Evolutionary conservation across 2,888 invertebrate species (phyloP), one percentile per base, ranked within the genome.

Genomic region (Barypeithes pellucidus): DNA sequence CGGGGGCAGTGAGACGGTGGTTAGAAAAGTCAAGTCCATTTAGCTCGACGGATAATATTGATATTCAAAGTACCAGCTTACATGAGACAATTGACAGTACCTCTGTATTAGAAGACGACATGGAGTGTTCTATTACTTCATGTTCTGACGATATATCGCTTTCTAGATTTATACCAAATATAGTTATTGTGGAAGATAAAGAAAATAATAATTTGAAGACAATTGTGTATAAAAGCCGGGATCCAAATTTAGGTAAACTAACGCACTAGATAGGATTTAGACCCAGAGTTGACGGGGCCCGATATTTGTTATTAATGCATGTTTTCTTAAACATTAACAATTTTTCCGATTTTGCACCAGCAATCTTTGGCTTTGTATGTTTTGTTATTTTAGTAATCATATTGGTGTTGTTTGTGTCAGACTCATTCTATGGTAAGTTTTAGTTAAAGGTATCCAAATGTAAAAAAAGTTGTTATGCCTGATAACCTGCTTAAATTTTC

Each of bases 1-100:
- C 84, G 79, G 81, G 80, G 45, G 86, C 86, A 33, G 86, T 87
- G 9, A 80, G 82, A 29, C 82, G 82, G 74, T 87, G 87, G 87
- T 75, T 87, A 57, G 80, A 84, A 47, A 82, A 77, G 72, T 82
- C 84, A 8, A 83, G 83, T 68, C 81, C 83, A 3, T 84, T 83
- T 67, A 80, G 81, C 68, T 85, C 84, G 0, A 76, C 76, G 1
- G 84, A 85, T 73, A 78, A 80, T 57, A 72, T 79, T 22, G 78
- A 81, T 65, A 60, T 77, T 24, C 76, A 77, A 29, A 82, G 80
- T 62, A 76, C 77, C n/a, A 80, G 78, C 67, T 73, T 79, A 36
- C 71, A 78, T 22, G 80, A 79, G 66, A 77, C 68, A 41, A 78
- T 81, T 70, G 82, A 82, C 39, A 82, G 80, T 63, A 67, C 79